These are phyloP conservation scores for Aleiodes testaceus DNA, from an alignment of 2,888 invertebrate species.

Conservation along the genomic window DNA sequence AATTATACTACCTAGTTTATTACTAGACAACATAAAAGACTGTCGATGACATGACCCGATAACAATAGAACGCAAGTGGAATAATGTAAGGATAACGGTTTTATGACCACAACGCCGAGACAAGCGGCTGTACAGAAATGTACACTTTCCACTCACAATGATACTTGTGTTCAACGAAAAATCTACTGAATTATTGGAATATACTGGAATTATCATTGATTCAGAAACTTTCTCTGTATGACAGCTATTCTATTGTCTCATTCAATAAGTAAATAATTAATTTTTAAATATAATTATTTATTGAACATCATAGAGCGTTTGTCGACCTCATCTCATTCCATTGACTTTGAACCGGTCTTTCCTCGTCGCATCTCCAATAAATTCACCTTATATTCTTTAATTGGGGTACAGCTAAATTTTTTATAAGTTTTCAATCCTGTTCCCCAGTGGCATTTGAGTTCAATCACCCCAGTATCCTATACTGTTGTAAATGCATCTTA, in stretches of 20 bases:
- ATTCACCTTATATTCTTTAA: slow-evolving; percentile 9
- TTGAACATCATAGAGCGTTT: slow-evolving; percentile 6
- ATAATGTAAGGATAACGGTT: slow-evolving; percentile 64
- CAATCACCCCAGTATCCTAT: not conserved
- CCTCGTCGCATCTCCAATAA: slow-evolving; percentile 12
- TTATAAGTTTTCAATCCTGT: not conserved
- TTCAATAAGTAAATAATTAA: no score
- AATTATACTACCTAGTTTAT: not conserved
- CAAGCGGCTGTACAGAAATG: not conserved
- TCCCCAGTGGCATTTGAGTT: not conserved
- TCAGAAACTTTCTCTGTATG: not conserved
- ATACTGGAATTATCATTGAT: no score
- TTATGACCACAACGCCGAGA: slow-evolving; percentile 40
- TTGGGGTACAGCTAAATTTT: slow-evolving; percentile 12
- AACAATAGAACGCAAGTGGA: slow-evolving; percentile 57
- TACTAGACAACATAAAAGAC: slow-evolving; percentile 34
- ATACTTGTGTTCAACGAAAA: not conserved
- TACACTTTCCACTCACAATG: not conserved
- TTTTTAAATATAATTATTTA: no score
- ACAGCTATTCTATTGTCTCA: not conserved
- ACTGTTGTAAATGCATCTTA: slow-evolving; percentile 12
- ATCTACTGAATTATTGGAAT: no score
- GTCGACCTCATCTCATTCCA: slow-evolving; percentile 8
- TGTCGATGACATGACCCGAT: slow-evolving; percentile 50
- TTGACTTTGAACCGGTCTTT: slow-evolving; percentile 21